Base-by-base conservation (phyloP, 23 tunicate species). In the Oikopleura vanhoeffeni region DNA sequence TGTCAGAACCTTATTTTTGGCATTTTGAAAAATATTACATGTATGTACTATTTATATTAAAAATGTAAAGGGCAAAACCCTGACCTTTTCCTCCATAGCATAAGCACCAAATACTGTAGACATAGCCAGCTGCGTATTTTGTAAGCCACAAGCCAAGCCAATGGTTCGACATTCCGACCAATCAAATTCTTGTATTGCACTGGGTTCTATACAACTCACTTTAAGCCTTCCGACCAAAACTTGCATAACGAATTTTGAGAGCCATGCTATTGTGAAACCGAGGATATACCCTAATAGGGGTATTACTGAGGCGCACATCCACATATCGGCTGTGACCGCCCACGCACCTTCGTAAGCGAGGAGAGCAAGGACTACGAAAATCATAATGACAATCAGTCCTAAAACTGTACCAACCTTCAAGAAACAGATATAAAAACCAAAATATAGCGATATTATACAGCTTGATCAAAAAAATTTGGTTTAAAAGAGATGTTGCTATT, bases 31-130 rank as follows among this genome's bases (percentile, higher is more conserved):
- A n/a, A n/a, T n/a, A n/a, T n/a, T n/a, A n/a, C n/a, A n/a, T n/a
- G n/a, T n/a, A n/a, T n/a, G n/a, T n/a, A n/a, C n/a, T n/a, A n/a
- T n/a, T n/a, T n/a, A n/a, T n/a, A n/a, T n/a, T n/a, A n/a, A n/a
- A n/a, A n/a, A n/a, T n/a, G n/a, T n/a, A n/a, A n/a, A n/a, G n/a
- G n/a, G n/a, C n/a, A n/a, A n/a, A n/a, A n/a, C n/a, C n/a, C n/a
- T n/a, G n/a, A n/a, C n/a, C n/a, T n/a, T n/a, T n/a, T 49, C 60
- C 8, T 49, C 60, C 8, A 49, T 8, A 18, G 60, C 60, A 18
- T 71, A 71, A 33, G 79, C 79, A 28, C 79, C 79, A 71, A 71
- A 71, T 38, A 71, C 79, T 3, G 79, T 71, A 24, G 79, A 71
- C 79, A 71, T 71, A 2, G 34, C 79, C 27, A 71, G 79, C 32